Percentiles rank a stretch among this genome's conserved stretches.
Evolutionary conservation across 1,140 invertebrate species (phyloP).

Genomic region (Drosophila biarmipes): DNA sequence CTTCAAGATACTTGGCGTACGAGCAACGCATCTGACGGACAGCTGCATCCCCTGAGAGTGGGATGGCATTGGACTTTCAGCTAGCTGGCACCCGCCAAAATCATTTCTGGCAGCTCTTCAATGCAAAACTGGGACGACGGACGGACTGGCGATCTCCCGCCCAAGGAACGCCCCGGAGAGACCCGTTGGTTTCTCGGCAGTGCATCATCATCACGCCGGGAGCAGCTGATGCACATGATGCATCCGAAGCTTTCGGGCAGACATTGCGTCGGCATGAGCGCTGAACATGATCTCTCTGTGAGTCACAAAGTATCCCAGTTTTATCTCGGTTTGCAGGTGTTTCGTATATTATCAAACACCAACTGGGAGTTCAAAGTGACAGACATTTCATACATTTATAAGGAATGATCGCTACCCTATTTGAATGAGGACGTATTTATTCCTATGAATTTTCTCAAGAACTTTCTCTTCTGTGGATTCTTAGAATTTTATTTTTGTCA

Average conservation of each 20-base stretch:
- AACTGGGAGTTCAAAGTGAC: background rate
- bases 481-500: background rate
- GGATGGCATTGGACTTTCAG: conserved; percentile 74
- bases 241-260: conserved; percentile 27
- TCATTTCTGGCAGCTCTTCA: conserved; percentile 68
- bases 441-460: too few species aligned
- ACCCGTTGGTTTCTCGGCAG: background rate
- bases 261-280: conserved; percentile 62
- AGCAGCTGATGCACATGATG: conserved; percentile 33
- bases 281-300: conserved; percentile 35
- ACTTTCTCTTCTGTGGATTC: background rate
- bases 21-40: conserved; percentile 43
- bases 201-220: conserved; percentile 18
- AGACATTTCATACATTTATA: background rate
- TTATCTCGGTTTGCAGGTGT: background rate
- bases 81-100: conserved; percentile 37
- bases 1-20: conserved; percentile 38
- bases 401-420: background rate
- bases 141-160: conserved; percentile 9
- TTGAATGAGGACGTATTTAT: background rate
- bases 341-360: background rate
- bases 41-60: conserved; percentile 30
- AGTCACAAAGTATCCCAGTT: conserved; percentile 8
- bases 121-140: conserved; percentile 50
- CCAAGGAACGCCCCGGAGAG: background rate